These are phyloP conservation scores for Myripristis jacobus DNA, from an alignment of 2,797 vertebrate genomes.

Conservation along the genomic window DNA sequence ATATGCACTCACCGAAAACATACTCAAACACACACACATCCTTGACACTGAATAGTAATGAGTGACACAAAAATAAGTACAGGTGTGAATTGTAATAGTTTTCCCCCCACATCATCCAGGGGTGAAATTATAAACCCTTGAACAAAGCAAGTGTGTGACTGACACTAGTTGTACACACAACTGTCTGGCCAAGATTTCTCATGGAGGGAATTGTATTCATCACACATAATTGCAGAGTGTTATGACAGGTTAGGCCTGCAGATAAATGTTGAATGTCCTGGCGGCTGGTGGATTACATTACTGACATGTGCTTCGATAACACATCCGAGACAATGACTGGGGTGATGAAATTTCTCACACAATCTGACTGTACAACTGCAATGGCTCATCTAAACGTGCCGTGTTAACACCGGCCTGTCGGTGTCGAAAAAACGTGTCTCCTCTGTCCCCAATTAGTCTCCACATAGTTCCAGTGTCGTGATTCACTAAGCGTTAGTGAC, in stretches of 20 bases:
- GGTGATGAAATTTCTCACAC: constrained; percentile 60
- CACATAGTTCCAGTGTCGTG: constrained; percentile 42
- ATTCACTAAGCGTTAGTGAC: constrained; percentile 49
- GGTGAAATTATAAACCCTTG: constrained; percentile 53
- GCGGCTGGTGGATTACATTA: constrained; percentile 77
- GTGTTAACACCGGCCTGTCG: constrained; percentile 57
- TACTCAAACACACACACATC: constrained; percentile 49
- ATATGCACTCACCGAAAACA: not conserved
- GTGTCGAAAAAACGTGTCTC: constrained; percentile 41
- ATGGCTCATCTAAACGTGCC: constrained; percentile 63
- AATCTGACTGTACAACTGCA: constrained; percentile 76
- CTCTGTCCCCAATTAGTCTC: constrained; percentile 40
- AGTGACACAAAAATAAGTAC: constrained; percentile 78
- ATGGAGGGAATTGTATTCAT: constrained; percentile 49
- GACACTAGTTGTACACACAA: constrained; percentile 46
- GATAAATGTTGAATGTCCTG: constrained; percentile 69
- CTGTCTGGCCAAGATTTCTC: constrained; percentile 44
- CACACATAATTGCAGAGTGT: constrained; percentile 47
- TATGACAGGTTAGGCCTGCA: constrained; percentile 56
- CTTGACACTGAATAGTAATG: constrained; percentile 80
- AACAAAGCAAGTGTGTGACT: constrained; percentile 51
- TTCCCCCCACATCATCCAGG: constrained; percentile 28
- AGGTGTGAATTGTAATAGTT: constrained; percentile 63
- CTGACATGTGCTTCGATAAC: constrained; percentile 74
- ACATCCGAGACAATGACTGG: constrained; percentile 68